A percentile compares a stretch with the other conserved stretches of the same genome.
phyloP scores from a whole-genome alignment of 2,113 vertebrate genomes.

The Narcine bancroftii region DNA sequence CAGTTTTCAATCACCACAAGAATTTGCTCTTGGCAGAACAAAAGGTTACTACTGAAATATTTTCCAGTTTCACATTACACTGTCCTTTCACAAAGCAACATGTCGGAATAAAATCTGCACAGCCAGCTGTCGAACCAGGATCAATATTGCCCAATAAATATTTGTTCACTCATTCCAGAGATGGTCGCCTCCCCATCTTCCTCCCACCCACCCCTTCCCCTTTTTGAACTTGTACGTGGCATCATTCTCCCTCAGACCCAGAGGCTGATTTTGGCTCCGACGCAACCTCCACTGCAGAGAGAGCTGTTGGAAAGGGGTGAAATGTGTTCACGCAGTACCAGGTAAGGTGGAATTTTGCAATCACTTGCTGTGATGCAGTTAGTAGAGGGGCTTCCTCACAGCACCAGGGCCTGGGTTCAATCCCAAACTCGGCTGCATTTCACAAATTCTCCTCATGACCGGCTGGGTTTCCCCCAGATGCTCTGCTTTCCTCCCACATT shows the following conservation, averaged over 20 bases:
- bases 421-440: no score
- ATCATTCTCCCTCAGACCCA: background rate
- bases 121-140: background rate
- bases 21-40: constrained; percentile 24
- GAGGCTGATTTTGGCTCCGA: background rate
- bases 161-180: background rate
- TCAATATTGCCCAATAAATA: constrained; percentile 3
- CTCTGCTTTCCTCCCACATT: no score
- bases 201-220: background rate
- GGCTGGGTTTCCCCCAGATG: no score
- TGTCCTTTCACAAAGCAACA: background rate
- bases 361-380: no score
- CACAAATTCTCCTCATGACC: no score
- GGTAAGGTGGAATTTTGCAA: background rate
- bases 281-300: background rate
- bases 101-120: background rate
- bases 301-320: background rate
- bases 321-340: background rate
- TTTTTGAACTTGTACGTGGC: background rate
- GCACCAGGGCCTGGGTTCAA: no score
- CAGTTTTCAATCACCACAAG: constrained; percentile 30
- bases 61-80: constrained; percentile 12
- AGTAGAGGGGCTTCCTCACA: no score
- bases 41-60: constrained; percentile 29
- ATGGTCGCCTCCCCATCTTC: background rate